Percentiles rank a stretch among this genome's conserved stretches.
Evolutionary conservation across 1,140 invertebrate genomes (phyloP).

Genomic region (Bombus pyrosoma): DNA sequence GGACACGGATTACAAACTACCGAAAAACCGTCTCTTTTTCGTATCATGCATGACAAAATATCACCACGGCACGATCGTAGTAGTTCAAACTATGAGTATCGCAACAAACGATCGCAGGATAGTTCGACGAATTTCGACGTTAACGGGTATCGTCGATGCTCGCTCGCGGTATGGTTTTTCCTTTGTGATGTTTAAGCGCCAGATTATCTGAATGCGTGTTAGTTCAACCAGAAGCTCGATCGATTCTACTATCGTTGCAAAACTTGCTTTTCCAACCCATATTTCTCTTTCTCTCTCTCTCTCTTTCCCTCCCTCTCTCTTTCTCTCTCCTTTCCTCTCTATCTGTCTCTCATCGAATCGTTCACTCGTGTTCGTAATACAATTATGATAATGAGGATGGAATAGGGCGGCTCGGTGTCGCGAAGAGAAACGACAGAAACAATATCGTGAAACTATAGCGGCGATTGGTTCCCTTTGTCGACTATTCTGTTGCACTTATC

Average conservation of each 20-base stretch:
- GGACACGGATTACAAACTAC: background rate
- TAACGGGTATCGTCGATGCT: background rate
- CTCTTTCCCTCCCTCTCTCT: background rate
- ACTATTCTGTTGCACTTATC: background rate
- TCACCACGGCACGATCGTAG: too few relatives aligned
- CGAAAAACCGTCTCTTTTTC: background rate
- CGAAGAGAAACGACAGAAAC: background rate
- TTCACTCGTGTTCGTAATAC: background rate
- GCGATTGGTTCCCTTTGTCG: slow-evolving; percentile 7
- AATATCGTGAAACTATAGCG: background rate
- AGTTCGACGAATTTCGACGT: background rate
- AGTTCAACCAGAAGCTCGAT: slow-evolving; percentile 4
- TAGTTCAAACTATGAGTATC: background rate
- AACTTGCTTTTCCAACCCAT: background rate
- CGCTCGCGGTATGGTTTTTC: background rate
- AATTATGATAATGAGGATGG: slow-evolving; percentile 5
- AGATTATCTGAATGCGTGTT: slow-evolving; percentile 11
- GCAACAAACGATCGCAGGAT: background rate
- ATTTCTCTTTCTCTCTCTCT: background rate
- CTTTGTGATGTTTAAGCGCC: background rate
- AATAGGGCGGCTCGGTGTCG: background rate
- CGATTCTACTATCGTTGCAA: background rate
- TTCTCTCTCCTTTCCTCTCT: background rate
- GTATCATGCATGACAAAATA: background rate
- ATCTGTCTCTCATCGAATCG: background rate